Evolutionary conservation across 1,140 invertebrate species (phyloP).

Genomic region (Phymastichus coffea): DNA sequence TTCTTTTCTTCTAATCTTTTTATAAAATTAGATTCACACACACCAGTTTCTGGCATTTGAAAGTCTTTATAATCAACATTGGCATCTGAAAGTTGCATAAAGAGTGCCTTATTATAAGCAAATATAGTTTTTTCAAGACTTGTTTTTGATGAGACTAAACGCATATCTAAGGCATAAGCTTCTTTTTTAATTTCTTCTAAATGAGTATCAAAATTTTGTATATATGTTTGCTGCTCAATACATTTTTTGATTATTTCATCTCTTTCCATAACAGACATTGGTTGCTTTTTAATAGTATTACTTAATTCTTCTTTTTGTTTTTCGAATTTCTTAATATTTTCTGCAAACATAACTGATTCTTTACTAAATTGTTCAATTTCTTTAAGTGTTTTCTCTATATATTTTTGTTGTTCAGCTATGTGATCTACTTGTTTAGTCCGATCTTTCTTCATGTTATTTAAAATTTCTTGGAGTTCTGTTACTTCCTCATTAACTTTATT

Average conservation of each 20-base stretch:
- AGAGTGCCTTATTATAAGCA: slow-evolving; percentile 41
- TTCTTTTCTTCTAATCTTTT: slow-evolving; percentile 32
- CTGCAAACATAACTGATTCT: slow-evolving; percentile 19
- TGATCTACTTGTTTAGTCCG: slow-evolving; percentile 23
- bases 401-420: slow-evolving; percentile 28
- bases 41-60: slow-evolving; percentile 39
- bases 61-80: slow-evolving; percentile 35
- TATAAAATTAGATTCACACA: slow-evolving; percentile 33
- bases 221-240: slow-evolving; percentile 34
- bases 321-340: slow-evolving; percentile 31
- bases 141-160: slow-evolving; percentile 34
- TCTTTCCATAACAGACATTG: slow-evolving; percentile 38
- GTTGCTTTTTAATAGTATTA: slow-evolving; percentile 34
- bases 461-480: slow-evolving; percentile 23
- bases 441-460: slow-evolving; percentile 28
- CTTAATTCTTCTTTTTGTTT: slow-evolving; percentile 31
- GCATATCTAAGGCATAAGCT: slow-evolving; percentile 40
- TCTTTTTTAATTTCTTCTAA: slow-evolving; percentile 45
- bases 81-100: slow-evolving; percentile 33
- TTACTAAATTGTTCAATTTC: slow-evolving; percentile 35
- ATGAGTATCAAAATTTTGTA: slow-evolving; percentile 38
- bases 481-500: slow-evolving; percentile 27
- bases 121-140: slow-evolving; percentile 39
- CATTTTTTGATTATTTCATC: slow-evolving; percentile 39
- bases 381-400: slow-evolving; percentile 20